Evolutionary conservation across 2,888 invertebrate species (phyloP).

Genomic region (Agrochola macilenta): DNA sequence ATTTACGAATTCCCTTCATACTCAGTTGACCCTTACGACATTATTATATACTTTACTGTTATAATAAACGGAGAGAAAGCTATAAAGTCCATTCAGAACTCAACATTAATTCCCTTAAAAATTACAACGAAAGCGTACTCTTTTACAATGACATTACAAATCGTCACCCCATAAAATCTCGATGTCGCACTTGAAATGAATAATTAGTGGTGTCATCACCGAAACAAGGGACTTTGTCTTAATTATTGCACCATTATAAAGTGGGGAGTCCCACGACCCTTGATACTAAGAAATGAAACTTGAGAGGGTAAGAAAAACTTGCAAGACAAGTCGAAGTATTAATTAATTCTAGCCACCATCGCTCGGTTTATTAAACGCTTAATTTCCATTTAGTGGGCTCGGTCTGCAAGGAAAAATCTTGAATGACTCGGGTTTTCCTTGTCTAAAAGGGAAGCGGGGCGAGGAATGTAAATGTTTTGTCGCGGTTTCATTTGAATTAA

Average conservation of each 20-base stretch:
- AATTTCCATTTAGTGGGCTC: slow-evolving; percentile 86
- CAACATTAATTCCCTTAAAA: slow-evolving; percentile 62
- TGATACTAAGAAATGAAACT: slow-evolving; percentile 82
- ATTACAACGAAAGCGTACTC: slow-evolving; percentile 53
- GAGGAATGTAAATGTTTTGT: slow-evolving; percentile 88
- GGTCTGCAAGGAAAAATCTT: slow-evolving; percentile 77
- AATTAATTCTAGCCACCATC: slow-evolving; percentile 87
- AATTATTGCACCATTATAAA: slow-evolving; percentile 89
- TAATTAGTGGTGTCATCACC: slow-evolving; percentile 84
- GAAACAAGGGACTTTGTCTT: slow-evolving; percentile 87
- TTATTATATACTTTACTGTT: slow-evolving; percentile 39
- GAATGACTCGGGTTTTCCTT: slow-evolving; percentile 83
- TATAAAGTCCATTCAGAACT: slow-evolving; percentile 48
- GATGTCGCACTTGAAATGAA: slow-evolving; percentile 83
- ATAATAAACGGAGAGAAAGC: slow-evolving; percentile 58
- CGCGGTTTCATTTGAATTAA: slow-evolving; percentile 90
- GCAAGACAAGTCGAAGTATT: slow-evolving; percentile 85
- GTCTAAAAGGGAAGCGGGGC: slow-evolving; percentile 78
- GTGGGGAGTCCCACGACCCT: slow-evolving; percentile 82
- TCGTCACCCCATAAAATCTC: slow-evolving; percentile 85
- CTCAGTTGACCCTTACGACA: slow-evolving; percentile 52
- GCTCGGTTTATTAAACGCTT: slow-evolving; percentile 86
- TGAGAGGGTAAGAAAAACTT: slow-evolving; percentile 82
- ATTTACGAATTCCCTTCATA: slow-evolving; percentile 52
- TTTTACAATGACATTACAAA: slow-evolving; percentile 78